Conservation (phyloP, 2,888 invertebrate genomes). For the Helicoverpa assulta region DNA sequence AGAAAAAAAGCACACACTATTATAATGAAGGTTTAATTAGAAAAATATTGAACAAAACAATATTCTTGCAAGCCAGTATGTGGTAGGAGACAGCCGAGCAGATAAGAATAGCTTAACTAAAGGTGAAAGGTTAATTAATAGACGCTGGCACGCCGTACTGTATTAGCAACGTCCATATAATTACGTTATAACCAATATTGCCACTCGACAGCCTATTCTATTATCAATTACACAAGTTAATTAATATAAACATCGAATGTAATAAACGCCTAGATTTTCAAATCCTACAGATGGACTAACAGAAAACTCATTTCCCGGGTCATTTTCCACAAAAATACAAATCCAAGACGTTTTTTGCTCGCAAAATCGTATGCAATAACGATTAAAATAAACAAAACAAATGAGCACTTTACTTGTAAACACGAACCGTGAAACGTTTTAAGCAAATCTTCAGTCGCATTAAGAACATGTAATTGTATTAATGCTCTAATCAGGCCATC, state of each 20-base stretch:
- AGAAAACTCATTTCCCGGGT: background rate
- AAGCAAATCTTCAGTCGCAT: conserved; percentile 30
- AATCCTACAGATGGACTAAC: background rate
- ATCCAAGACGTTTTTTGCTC: background rate
- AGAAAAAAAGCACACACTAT: too few relatives aligned
- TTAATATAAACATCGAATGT: background rate
- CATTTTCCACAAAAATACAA: background rate
- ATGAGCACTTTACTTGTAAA: conserved; percentile 29
- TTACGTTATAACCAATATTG: background rate
- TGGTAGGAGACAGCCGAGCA: background rate
- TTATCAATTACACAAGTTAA: background rate
- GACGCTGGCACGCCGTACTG: background rate
- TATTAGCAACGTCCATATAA: background rate
- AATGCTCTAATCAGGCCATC: conserved; percentile 62
- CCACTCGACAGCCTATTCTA: background rate
- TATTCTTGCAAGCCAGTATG: background rate
- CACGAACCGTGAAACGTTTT: conserved; percentile 29
- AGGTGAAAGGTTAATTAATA: background rate
- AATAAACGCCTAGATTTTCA: background rate
- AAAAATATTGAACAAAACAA: background rate
- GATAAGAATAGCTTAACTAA: background rate
- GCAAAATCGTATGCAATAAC: background rate
- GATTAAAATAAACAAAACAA: conserved; percentile 27
- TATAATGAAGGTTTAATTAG: too few relatives aligned
- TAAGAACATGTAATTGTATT: conserved; percentile 56